A percentile compares a stretch with the other conserved stretches of the same genome.
Conservation (phyloP, 2,797 vertebrate genomes). For the Macrochelys suwanniensis region DNA sequence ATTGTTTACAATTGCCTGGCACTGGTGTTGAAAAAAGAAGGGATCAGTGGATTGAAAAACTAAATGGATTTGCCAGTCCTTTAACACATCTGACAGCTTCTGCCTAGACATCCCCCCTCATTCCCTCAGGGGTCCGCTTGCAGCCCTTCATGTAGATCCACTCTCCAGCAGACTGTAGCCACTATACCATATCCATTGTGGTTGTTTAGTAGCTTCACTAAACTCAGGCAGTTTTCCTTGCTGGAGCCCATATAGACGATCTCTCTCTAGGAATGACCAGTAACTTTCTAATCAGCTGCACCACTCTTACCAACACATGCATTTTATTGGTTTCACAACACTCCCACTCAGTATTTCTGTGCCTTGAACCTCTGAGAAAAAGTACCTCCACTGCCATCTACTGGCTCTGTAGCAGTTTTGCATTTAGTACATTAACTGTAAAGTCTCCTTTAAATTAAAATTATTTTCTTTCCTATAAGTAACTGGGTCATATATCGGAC, state of each 20-base stretch:
- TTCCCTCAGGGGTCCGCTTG: not conserved
- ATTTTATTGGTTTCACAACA: accelerated
- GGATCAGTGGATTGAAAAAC: not conserved
- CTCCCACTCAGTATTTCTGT: not conserved
- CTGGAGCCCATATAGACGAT: not conserved
- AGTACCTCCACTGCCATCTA: constrained; percentile 65
- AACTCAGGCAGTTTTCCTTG: not conserved
- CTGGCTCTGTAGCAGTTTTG: constrained; percentile 4
- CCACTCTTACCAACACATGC: not conserved
- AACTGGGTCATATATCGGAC: not conserved
- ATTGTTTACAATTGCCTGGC: not conserved
- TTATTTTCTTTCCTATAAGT: not conserved
- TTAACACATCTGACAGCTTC: not conserved
- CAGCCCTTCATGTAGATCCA: not conserved
- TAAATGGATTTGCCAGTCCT: not conserved
- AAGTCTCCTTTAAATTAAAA: accelerated
- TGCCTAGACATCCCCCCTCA: not conserved
- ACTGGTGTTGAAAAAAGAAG: not conserved
- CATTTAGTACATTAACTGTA: not conserved
- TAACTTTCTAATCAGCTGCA: not conserved
- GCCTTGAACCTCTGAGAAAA: not conserved
- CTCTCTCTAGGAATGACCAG: not conserved
- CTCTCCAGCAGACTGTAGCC: not conserved
- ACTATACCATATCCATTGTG: not conserved
- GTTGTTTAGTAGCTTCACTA: not conserved